Evolutionary conservation across 2,888 invertebrate genomes (phyloP).

Genomic region (Eulithis prunata): DNA sequence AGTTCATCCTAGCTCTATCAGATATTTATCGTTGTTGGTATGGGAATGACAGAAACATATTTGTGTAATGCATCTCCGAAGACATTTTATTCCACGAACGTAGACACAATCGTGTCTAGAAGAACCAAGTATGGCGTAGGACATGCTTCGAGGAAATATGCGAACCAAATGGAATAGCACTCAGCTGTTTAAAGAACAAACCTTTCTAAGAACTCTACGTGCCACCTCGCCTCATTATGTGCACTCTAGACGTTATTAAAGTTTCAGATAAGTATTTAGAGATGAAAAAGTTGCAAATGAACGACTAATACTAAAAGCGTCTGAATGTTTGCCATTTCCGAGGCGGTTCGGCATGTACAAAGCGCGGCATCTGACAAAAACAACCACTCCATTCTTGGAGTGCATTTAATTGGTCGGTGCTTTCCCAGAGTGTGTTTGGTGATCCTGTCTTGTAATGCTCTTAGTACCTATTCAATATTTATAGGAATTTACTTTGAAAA

Average conservation of each 20-base stretch:
- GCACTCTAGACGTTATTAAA: slow-evolving; percentile 45
- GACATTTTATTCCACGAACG: background rate
- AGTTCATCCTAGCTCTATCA: no score
- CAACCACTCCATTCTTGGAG: slow-evolving; percentile 62
- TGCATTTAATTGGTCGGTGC: slow-evolving; percentile 67
- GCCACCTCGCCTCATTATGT: slow-evolving; percentile 15
- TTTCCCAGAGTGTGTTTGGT: slow-evolving; percentile 45
- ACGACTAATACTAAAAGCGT: slow-evolving; percentile 58
- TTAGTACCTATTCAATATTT: slow-evolving; percentile 8
- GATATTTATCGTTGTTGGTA: no score
- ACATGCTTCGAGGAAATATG: slow-evolving; percentile 35
- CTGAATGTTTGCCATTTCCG: slow-evolving; percentile 65
- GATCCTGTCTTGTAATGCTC: slow-evolving; percentile 21
- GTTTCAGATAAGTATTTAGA: slow-evolving; percentile 52
- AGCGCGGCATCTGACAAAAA: slow-evolving; percentile 69
- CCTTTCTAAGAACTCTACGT: slow-evolving; percentile 34
- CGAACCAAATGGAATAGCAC: slow-evolving; percentile 27
- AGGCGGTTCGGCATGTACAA: slow-evolving; percentile 70
- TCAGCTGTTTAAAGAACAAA: slow-evolving; percentile 20
- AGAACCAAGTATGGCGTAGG: background rate
- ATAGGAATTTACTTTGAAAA: background rate
- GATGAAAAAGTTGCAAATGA: slow-evolving; percentile 64
- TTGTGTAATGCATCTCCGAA: background rate
- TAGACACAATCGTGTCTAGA: slow-evolving; percentile 2
- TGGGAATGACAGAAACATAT: background rate